Percentiles rank a stretch among this genome's conserved stretches.
Conservation (phyloP, 35 echinoderm and acorn worm species). For the Apostichopus californicus region DNA sequence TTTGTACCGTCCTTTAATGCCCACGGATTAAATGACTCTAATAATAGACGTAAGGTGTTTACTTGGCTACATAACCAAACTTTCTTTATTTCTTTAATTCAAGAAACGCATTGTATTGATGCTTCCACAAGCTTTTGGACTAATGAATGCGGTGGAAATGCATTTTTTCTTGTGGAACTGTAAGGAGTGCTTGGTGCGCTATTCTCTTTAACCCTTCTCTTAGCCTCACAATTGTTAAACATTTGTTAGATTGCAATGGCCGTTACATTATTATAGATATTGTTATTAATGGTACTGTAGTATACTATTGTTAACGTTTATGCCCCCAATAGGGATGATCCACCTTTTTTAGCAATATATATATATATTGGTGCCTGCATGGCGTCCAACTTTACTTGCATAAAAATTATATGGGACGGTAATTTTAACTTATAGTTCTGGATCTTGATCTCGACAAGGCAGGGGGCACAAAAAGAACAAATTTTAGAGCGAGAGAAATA, state of each 20-base stretch:
- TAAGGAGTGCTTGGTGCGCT: conserved; percentile 12
- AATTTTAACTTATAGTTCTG: no score
- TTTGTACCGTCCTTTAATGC: not conserved
- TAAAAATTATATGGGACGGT: no score
- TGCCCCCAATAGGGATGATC: no score
- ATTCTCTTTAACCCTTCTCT: conserved; percentile 9
- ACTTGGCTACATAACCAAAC: not conserved
- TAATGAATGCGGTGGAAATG: conserved; percentile 6
- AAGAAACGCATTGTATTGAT: not conserved
- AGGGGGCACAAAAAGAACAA: no score
- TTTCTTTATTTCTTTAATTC: not conserved
- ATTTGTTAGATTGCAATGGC: no score
- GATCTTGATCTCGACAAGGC: no score
- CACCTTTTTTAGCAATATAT: no score
- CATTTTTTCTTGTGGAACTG: conserved; percentile 7
- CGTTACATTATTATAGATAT: not conserved
- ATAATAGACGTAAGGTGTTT: not conserved
- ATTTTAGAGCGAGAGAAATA: no score
- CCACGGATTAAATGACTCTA: not conserved
- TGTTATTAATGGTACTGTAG: no score
- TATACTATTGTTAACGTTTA: no score
- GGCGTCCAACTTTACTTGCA: no score
- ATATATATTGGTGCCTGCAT: no score
- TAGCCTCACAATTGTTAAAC: not conserved
- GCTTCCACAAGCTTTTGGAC: not conserved